These are phyloP conservation scores for Crocidura indochinensis DNA, from an alignment of 2,797 vertebrate species.

Conservation along the genomic window DNA sequence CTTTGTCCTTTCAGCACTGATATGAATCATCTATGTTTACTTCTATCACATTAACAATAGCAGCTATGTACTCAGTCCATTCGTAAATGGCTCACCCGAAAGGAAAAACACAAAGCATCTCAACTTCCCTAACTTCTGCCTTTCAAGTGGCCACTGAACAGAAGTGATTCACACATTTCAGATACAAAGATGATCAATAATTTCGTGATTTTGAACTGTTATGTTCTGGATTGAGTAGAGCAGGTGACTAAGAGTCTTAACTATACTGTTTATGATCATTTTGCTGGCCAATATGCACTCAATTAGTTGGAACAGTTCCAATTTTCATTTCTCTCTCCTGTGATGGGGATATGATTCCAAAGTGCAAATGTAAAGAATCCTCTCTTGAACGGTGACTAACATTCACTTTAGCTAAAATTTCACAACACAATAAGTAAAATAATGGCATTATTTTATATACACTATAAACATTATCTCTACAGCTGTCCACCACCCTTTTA, in stretches of 20 bases:
- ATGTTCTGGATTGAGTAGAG: conserved; percentile 26
- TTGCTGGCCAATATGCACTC: conserved; percentile 78
- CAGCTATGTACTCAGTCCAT: conserved; percentile 32
- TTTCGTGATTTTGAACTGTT: conserved; percentile 46
- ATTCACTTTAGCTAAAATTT: conserved; percentile 96
- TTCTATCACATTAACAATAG: neutral
- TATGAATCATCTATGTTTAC: neutral
- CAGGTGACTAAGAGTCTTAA: conserved; percentile 51
- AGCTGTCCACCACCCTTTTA: no score
- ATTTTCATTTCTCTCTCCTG: conserved; percentile 85
- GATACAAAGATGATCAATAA: conserved; percentile 27
- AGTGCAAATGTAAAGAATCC: conserved; percentile 87
- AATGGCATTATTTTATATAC: conserved; percentile 97
- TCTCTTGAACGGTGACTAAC: conserved; percentile 93
- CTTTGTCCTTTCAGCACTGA: conserved; percentile 64
- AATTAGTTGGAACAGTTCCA: conserved; percentile 80
- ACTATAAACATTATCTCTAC: conserved; percentile 99
- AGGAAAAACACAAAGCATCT: conserved; percentile 66
- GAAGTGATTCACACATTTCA: neutral
- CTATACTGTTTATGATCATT: conserved; percentile 79
- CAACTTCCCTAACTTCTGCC: conserved; percentile 50
- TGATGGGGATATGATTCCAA: conserved; percentile 84
- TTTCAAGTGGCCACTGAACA: conserved; percentile 38
- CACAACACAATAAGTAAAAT: conserved; percentile 98
- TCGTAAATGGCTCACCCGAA: conserved; percentile 56